A percentile compares a stretch with the other conserved stretches of the same genome.
These are phyloP conservation scores for Clusia tigrina DNA, from an alignment of 2,888 invertebrate genomes.

Conservation along the genomic window DNA sequence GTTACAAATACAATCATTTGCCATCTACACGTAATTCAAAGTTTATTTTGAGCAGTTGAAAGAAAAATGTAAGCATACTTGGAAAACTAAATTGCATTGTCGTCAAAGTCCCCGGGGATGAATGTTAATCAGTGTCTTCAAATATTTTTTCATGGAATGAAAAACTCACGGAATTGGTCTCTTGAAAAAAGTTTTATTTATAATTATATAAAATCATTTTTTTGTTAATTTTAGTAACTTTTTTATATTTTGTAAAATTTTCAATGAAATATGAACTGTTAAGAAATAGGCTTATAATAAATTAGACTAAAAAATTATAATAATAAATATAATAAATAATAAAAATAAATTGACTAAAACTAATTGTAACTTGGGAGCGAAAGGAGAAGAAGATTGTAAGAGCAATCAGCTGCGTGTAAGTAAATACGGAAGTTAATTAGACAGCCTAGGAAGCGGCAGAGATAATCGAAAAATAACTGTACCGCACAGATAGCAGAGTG, in stretches of 20 bases:
- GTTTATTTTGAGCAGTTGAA: too few relatives aligned
- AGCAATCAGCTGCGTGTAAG: neutral
- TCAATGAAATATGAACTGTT: constrained; percentile 53
- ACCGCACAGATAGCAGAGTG: too few relatives aligned
- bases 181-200: constrained; percentile 5
- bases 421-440: neutral
- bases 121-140: too few relatives aligned
- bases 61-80: too few relatives aligned
- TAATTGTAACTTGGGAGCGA: neutral
- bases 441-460: constrained; percentile 1
- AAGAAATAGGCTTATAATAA: constrained; percentile 19
- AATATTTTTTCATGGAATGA: too few relatives aligned
- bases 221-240: neutral
- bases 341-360: constrained; percentile 10
- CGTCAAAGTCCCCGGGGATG: too few relatives aligned
- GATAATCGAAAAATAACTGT: constrained; percentile 17
- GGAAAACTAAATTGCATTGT: too few relatives aligned
- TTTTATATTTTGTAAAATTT: constrained; percentile 24
- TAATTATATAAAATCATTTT: neutral
- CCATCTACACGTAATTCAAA: too few relatives aligned
- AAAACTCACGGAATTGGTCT: constrained; percentile 4
- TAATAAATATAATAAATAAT: too few relatives aligned
- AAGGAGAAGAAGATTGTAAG: neutral
- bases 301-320: constrained; percentile 19
- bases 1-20: too few relatives aligned